Conservation (phyloP, 2,113 vertebrate species). For the Perognathus longimembris region DNA sequence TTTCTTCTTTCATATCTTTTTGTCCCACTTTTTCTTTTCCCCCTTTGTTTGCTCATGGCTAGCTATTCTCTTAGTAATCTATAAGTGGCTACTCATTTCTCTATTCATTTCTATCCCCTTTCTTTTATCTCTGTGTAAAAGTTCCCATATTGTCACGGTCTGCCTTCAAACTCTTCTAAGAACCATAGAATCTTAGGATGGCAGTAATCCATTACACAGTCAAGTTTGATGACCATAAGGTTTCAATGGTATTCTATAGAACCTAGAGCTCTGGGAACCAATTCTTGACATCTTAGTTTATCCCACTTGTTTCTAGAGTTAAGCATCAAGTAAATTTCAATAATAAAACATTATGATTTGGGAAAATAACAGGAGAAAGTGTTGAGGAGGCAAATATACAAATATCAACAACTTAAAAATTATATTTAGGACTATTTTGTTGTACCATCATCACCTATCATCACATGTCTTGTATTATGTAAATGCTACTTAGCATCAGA, state of each 20-base stretch:
- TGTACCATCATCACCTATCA: background rate
- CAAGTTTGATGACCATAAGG: background rate
- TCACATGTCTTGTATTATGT: background rate
- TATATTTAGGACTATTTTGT: background rate
- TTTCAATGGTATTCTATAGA: background rate
- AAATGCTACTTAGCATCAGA: constrained; percentile 32
- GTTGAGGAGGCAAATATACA: constrained; percentile 8
- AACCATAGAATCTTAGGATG: background rate
- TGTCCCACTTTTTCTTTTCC: background rate
- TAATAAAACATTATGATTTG: constrained; percentile 24
- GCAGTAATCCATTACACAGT: background rate
- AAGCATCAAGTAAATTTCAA: constrained; percentile 17
- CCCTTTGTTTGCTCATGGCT: background rate
- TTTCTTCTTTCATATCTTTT: too few species aligned
- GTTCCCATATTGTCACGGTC: background rate
- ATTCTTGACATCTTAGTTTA: background rate
- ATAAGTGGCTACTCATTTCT: background rate
- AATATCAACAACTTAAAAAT: background rate
- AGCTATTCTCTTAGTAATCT: background rate
- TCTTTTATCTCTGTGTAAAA: background rate
- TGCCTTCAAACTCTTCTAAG: background rate
- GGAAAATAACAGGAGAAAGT: background rate
- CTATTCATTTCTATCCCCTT: background rate
- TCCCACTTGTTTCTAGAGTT: background rate
- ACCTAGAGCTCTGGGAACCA: background rate